Conservation (phyloP, 2,888 invertebrate species). For the Autographa pulchrina region DNA sequence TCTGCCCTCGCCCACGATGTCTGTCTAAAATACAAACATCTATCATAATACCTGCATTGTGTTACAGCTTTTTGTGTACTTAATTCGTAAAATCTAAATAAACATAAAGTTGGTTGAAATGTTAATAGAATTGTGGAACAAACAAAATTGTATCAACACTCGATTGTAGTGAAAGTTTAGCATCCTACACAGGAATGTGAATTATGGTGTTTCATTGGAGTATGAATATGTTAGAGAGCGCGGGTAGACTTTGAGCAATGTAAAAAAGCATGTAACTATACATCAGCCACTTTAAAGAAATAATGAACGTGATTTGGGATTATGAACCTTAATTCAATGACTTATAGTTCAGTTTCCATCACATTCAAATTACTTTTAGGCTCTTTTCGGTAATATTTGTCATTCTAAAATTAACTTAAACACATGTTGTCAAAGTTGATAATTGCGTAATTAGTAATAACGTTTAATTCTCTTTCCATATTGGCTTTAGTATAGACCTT, state of each 20-base stretch:
- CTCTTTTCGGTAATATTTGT: no score
- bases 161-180: conserved; percentile 50
- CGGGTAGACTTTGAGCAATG: neutral
- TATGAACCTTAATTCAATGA: no score
- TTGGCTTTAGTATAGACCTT: no score
- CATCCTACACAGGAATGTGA: conserved; percentile 41
- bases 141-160: conserved; percentile 55
- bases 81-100: conserved; percentile 36
- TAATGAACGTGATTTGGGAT: no score
- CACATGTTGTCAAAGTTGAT: no score
- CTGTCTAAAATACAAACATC: neutral
- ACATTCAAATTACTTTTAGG: no score
- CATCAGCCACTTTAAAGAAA: neutral
- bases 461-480: no score
- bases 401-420: no score
- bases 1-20: neutral
- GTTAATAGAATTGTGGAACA: conserved; percentile 46
- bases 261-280: neutral
- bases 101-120: conserved; percentile 47
- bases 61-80: conserved; percentile 42
- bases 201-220: conserved; percentile 37
- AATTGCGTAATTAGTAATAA: no score
- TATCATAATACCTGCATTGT: conserved; percentile 36
- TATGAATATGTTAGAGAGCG: conserved; percentile 27
- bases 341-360: no score